Evolutionary conservation across 1,140 invertebrate species (phyloP).

Genomic region (Zaprionus gabonicus): DNA sequence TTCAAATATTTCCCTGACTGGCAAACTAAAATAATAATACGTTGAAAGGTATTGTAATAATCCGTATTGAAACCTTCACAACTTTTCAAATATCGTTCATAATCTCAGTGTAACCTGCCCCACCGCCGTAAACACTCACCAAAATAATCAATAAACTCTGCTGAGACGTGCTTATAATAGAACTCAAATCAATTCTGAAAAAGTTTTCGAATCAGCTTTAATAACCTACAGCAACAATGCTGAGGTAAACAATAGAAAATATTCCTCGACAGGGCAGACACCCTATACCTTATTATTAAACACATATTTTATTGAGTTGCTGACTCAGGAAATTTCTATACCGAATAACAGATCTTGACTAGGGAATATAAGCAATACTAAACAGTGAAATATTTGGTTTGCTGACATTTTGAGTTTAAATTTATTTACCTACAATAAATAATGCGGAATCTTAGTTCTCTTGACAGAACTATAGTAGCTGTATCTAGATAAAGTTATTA

Average conservation of each 20-base stretch:
- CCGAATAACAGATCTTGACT: no score
- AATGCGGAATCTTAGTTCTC: no score
- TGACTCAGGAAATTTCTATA: no score
- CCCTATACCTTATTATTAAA: neutral
- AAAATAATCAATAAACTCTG: constrained; percentile 45
- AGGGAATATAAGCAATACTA: no score
- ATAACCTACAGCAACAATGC: constrained; percentile 54
- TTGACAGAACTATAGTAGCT: no score
- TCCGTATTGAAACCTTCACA: neutral
- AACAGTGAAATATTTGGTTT: no score
- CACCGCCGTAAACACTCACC: constrained; percentile 37
- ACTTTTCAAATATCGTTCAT: constrained; percentile 20
- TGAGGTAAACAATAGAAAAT: neutral
- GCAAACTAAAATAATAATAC: neutral
- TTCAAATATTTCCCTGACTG: neutral
- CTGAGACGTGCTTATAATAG: constrained; percentile 42
- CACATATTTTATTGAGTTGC: neutral
- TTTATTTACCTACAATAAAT: no score
- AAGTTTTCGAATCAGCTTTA: constrained; percentile 75
- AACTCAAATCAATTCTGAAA: constrained; percentile 43
- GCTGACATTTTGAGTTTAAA: no score
- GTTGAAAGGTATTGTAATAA: neutral
- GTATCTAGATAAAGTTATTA: no score
- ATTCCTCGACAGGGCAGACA: neutral
- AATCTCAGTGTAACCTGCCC: constrained; percentile 23